A percentile compares a stretch with the other conserved stretches of the same genome.
These are phyloP conservation scores for Caenorhabditis sp. DNA, from an alignment of 2,888 invertebrate species.

Conservation along the genomic window DNA sequence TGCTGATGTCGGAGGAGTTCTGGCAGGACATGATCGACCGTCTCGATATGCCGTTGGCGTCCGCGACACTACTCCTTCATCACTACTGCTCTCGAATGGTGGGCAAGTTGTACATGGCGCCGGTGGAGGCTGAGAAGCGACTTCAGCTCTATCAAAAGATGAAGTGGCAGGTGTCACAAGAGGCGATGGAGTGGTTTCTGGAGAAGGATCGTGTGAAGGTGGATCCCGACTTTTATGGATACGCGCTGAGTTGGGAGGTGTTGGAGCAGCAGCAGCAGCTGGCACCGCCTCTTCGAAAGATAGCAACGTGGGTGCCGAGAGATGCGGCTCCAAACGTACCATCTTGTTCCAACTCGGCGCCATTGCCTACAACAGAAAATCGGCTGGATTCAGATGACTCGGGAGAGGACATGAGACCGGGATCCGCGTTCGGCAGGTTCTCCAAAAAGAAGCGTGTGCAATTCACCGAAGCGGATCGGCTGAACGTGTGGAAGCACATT, in stretches of 20 bases:
- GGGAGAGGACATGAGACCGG: no score
- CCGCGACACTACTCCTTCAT: background rate
- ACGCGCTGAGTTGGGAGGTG: background rate
- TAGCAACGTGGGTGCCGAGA: background rate
- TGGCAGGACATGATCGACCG: conserved; percentile 9
- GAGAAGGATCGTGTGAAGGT: conserved; percentile 30
- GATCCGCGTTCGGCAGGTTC: background rate
- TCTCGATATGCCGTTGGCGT: background rate
- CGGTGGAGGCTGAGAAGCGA: background rate
- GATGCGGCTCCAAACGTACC: background rate
- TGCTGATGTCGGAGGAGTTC: conserved; percentile 13
- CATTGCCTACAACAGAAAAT: background rate
- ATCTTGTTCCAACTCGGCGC: background rate
- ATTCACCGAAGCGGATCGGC: conserved; percentile 19
- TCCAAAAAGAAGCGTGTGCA: background rate
- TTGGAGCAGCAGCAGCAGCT: background rate
- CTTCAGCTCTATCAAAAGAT: background rate
- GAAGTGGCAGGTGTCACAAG: background rate
- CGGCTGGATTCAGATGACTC: no score
- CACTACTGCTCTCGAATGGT: conserved; percentile 22
- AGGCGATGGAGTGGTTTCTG: conserved; percentile 7
- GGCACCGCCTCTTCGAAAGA: background rate
- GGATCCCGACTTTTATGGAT: background rate
- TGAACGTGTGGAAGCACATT: conserved; percentile 28
- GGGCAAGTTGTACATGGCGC: conserved; percentile 13